A percentile compares a stretch with the other conserved stretches of the same genome.
These are phyloP conservation scores for Cylloceria caligata DNA, from an alignment of 2,888 invertebrate genomes.

Conservation along the genomic window DNA sequence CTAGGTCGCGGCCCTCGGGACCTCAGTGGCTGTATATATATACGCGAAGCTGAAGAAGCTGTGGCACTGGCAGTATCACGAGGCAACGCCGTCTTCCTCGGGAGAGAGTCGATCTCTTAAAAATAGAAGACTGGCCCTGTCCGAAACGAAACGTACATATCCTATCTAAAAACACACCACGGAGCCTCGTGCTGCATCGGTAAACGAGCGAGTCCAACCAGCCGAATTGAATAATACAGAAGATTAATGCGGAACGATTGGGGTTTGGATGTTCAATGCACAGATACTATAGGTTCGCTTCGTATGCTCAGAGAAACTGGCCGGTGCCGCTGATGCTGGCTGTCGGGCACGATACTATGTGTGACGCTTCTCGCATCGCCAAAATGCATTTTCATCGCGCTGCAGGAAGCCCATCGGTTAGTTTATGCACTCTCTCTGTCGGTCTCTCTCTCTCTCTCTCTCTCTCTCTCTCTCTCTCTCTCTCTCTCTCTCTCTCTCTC, in stretches of 20 bases:
- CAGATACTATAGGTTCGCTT: slow-evolving; percentile 11
- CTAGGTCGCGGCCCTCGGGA: slow-evolving; percentile 52
- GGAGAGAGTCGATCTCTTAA: slow-evolving; percentile 49
- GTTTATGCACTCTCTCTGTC: slow-evolving; percentile 7
- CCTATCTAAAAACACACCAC: slow-evolving; percentile 46
- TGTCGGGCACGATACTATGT: neutral
- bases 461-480: slow-evolving; percentile 50
- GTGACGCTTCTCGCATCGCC: slow-evolving; percentile 8
- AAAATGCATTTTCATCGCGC: slow-evolving; percentile 36
- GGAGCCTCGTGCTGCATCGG: slow-evolving; percentile 35
- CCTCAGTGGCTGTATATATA: slow-evolving; percentile 25
- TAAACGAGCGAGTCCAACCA: slow-evolving; percentile 17
- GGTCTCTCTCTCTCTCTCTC: slow-evolving; percentile 52
- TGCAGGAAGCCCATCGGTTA: slow-evolving; percentile 15
- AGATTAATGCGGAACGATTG: slow-evolving; percentile 51
- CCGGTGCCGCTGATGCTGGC: neutral
- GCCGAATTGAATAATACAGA: slow-evolving; percentile 58
- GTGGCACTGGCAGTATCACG: slow-evolving; percentile 10
- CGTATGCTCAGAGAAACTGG: neutral
- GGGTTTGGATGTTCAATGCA: slow-evolving; percentile 25
- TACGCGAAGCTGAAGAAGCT: neutral
- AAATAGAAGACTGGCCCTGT: slow-evolving; percentile 47
- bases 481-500: slow-evolving; percentile 13
- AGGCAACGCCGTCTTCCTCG: slow-evolving; percentile 22
- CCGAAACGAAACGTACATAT: slow-evolving; percentile 36